A percentile compares a stretch with the other conserved stretches of the same genome.
Evolutionary conservation across 2,888 invertebrate species (phyloP).

Genomic region (Chorisops tibialis): DNA sequence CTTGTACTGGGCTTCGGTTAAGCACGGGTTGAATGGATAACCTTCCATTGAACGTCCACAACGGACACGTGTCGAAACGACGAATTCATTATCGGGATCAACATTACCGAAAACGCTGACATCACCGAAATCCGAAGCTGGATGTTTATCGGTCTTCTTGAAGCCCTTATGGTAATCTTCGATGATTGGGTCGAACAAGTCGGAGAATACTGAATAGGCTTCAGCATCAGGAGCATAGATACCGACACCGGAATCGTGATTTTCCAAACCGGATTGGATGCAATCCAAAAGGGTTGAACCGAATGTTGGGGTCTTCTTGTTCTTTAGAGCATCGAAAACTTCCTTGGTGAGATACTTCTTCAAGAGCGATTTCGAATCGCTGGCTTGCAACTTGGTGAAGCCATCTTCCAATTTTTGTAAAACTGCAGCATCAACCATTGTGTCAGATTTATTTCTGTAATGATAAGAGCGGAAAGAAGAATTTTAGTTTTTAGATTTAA

Average conservation of each 20-base stretch:
- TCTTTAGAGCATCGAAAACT: conserved; percentile 86
- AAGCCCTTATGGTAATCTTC: conserved; percentile 96
- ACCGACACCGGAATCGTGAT: conserved; percentile 94
- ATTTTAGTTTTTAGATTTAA: not conserved
- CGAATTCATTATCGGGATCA: conserved; percentile 85
- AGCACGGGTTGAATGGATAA: conserved; percentile 96
- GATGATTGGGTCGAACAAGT: conserved; percentile 95
- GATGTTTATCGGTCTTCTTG: conserved; percentile 92
- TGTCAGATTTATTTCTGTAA: conserved; percentile 68
- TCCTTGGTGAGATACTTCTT: conserved; percentile 93
- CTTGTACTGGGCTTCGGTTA: conserved; percentile 94
- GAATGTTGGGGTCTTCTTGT: conserved; percentile 83
- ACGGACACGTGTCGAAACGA: conserved; percentile 93
- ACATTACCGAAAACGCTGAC: conserved; percentile 84
- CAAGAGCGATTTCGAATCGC: conserved; percentile 92
- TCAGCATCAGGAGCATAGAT: conserved; percentile 98
- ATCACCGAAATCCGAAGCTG: conserved; percentile 91
- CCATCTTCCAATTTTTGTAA: conserved; percentile 89
- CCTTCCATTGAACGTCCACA: conserved; percentile 94
- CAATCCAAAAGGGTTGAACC: conserved; percentile 90
- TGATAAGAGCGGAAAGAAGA: conserved; percentile 36
- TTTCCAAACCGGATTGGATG: conserved; percentile 95
- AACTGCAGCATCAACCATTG: conserved; percentile 89
- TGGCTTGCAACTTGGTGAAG: conserved; percentile 79
- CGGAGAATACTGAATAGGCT: conserved; percentile 86